A percentile compares a stretch with the other conserved stretches of the same genome.
phyloP scores from a whole-genome alignment of 1,140 invertebrate species.

The Zaprionus lachaisei region DNA sequence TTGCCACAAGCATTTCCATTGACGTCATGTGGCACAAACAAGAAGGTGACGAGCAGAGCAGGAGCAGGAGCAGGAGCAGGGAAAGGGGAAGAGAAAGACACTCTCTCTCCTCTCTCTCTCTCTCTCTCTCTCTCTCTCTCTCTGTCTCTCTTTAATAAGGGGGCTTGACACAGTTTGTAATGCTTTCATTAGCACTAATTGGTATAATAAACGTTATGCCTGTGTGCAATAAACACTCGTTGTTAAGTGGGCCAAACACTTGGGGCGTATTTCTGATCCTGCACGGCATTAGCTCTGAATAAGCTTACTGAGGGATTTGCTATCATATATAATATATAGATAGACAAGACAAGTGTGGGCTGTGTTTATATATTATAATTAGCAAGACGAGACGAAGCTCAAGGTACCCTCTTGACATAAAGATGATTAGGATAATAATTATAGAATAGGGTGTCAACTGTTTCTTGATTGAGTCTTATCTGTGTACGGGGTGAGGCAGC shows the following conservation, averaged over 20 bases:
- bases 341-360: not conserved
- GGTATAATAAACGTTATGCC: conserved; percentile 13
- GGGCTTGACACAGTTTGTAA: conserved; percentile 27
- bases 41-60: too few relatives aligned
- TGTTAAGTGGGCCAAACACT: conserved; percentile 4
- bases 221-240: conserved; percentile 1
- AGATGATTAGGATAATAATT: too few relatives aligned
- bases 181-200: conserved; percentile 34
- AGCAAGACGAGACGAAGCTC: too few relatives aligned
- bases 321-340: not conserved
- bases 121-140: too few relatives aligned
- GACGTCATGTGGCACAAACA: conserved; percentile 12
- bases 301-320: not conserved
- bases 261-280: not conserved
- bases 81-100: too few relatives aligned
- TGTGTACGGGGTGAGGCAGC: too few relatives aligned
- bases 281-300: not conserved
- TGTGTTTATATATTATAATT: too few relatives aligned
- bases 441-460: too few relatives aligned
- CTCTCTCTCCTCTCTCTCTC: not conserved
- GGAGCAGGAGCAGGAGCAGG: too few relatives aligned
- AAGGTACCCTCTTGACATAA: too few relatives aligned
- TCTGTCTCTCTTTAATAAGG: not conserved
- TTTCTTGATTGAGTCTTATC: too few relatives aligned
- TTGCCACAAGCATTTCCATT: conserved; percentile 19